These are phyloP conservation scores for Patella depressa DNA, from an alignment of 2,888 invertebrate genomes.

Conservation along the genomic window DNA sequence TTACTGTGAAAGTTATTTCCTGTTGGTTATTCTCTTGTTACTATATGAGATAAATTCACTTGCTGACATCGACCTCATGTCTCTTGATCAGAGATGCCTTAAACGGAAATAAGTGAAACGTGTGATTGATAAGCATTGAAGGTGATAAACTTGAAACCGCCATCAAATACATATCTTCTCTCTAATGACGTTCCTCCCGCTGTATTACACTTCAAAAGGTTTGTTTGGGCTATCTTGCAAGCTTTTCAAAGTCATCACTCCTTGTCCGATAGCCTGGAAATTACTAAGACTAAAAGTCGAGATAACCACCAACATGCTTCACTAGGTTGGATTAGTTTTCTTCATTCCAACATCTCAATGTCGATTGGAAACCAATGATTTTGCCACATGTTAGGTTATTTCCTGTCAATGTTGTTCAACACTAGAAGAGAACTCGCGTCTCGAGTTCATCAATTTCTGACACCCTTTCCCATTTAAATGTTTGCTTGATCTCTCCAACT, in stretches of 20 bases:
- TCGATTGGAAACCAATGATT: too few species aligned
- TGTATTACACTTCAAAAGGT: neutral
- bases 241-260: neutral
- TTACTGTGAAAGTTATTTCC: too few species aligned
- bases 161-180: slow-evolving; percentile 3
- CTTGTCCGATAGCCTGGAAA: neutral
- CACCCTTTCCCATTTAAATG: too few species aligned
- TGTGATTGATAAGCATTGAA: neutral
- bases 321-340: neutral
- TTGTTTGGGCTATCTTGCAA: neutral
- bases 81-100: too few species aligned
- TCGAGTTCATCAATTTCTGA: too few species aligned
- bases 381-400: too few species aligned
- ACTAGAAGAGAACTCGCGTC: too few species aligned
- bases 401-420: too few species aligned
- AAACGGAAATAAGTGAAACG: neutral
- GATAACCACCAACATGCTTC: slow-evolving; percentile 3
- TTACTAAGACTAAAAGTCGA: neutral
- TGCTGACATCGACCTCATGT: too few species aligned
- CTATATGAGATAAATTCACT: too few species aligned
- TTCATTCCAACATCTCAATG: neutral
- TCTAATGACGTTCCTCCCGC: slow-evolving; percentile 1
- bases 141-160: neutral
- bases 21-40: too few species aligned
- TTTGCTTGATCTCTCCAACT: too few species aligned